phyloP scores from a whole-genome alignment of 2,888 invertebrate species.

The Drosophila mimetica region DNA sequence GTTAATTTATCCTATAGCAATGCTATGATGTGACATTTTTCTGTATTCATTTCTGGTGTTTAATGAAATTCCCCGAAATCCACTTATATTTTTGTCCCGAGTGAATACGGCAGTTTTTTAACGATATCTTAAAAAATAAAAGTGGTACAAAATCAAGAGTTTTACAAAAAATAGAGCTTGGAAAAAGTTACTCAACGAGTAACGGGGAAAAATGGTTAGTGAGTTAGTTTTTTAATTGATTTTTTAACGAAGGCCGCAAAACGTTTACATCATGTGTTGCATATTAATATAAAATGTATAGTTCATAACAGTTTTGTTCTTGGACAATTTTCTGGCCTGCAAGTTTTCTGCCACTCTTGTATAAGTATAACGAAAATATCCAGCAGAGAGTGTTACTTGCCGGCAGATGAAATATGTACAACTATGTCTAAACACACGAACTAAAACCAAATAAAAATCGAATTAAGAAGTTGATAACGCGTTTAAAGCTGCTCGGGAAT shows the following conservation, averaged over 20 bases:
- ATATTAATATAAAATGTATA: neutral
- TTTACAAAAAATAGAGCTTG: too few relatives aligned
- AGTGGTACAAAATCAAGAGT: too few relatives aligned
- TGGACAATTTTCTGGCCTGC: constrained; percentile 3
- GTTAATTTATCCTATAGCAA: too few relatives aligned
- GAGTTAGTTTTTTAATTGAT: constrained; percentile 1
- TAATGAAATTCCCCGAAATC: too few relatives aligned
- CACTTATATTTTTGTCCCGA: too few relatives aligned
- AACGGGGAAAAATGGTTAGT: constrained; percentile 14
- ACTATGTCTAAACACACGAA: constrained; percentile 27
- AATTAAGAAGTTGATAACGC: constrained; percentile 3
- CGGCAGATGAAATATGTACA: constrained; percentile 32
- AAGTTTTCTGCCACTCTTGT: constrained; percentile 16
- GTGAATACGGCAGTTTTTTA: too few relatives aligned
- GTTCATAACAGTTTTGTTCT: neutral
- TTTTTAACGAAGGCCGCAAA: neutral
- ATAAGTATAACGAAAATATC: constrained; percentile 6
- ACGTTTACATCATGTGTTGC: neutral
- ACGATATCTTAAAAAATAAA: too few relatives aligned
- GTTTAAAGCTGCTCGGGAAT: constrained; percentile 2
- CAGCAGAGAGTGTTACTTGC: constrained; percentile 28
- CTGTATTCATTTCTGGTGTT: too few relatives aligned
- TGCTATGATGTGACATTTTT: too few relatives aligned
- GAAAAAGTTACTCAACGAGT: too few relatives aligned
- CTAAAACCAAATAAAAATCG: constrained; percentile 24